Conservation (phyloP, 2,113 vertebrate genomes). For the Otolemur garnettii region DNA sequence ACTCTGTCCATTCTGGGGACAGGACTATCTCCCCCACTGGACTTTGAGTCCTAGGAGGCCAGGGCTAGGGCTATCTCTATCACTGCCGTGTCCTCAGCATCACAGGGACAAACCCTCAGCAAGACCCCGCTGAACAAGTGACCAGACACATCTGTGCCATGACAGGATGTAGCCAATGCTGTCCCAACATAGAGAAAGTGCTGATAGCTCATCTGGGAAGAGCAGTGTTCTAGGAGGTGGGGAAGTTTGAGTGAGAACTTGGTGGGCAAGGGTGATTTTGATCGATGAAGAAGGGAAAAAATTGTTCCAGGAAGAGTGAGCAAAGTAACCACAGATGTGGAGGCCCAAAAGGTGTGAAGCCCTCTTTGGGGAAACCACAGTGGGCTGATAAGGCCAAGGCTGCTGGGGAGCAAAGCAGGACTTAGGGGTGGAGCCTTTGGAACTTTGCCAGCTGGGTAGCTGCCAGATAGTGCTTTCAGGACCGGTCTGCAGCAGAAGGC, state of each 20-base stretch:
- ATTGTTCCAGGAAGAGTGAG: slow-evolving; percentile 6
- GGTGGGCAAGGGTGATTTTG: background rate
- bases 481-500: too few species aligned
- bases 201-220: background rate
- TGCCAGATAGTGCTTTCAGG: background rate
- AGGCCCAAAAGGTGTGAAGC: background rate
- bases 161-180: background rate
- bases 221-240: background rate
- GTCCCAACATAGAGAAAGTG: background rate
- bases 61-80: background rate
- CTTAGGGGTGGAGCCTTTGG: background rate
- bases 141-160: background rate
- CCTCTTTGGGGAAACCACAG: background rate
- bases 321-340: background rate
- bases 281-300: background rate
- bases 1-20: background rate
- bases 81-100: background rate
- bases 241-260: background rate
- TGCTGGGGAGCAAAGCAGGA: background rate
- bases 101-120: background rate
- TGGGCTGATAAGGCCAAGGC: background rate
- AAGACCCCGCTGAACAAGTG: background rate
- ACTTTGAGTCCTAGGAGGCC: background rate
- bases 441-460: background rate
- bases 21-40: background rate